These are phyloP conservation scores for Ifrita kowaldi DNA, from an alignment of 2,113 vertebrate genomes.

Conservation along the genomic window DNA sequence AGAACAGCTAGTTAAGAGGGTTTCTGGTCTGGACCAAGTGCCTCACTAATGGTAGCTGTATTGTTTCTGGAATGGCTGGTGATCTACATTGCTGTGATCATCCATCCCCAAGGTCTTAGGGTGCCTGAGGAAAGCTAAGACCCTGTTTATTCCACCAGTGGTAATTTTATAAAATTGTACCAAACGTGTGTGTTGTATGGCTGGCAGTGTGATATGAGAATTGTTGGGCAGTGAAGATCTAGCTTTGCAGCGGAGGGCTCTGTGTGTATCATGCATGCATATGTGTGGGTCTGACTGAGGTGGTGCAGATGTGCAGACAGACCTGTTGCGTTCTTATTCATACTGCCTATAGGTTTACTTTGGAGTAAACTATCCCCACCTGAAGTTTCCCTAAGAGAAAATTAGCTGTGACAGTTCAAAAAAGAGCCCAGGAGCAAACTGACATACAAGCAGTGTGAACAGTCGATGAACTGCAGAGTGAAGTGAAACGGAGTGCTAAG, in stretches of 20 bases:
- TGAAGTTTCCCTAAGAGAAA: neutral
- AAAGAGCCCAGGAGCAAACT: neutral
- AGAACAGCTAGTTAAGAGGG: neutral
- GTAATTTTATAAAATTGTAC: neutral
- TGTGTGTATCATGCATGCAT: accelerated
- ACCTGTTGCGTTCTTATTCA: neutral
- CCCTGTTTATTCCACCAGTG: neutral
- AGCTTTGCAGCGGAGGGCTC: neutral
- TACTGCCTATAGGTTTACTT: neutral
- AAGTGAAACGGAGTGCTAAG: neutral
- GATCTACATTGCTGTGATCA: neutral
- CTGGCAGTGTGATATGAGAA: neutral
- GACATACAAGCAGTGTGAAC: neutral
- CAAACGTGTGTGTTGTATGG: neutral
- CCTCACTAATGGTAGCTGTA: neutral
- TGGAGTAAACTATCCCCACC: neutral
- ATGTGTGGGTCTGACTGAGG: neutral
- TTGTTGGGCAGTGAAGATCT: neutral
- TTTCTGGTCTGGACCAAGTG: neutral
- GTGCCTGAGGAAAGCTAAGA: neutral
- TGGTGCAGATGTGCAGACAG: neutral
- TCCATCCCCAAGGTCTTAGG: neutral
- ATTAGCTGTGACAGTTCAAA: neutral
- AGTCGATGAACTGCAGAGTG: neutral
- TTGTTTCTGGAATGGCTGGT: neutral